Evolutionary conservation across 2,888 invertebrate genomes (phyloP), one percentile per base, ranked within the genome.

Genomic region (Tiliacea aurago): DNA sequence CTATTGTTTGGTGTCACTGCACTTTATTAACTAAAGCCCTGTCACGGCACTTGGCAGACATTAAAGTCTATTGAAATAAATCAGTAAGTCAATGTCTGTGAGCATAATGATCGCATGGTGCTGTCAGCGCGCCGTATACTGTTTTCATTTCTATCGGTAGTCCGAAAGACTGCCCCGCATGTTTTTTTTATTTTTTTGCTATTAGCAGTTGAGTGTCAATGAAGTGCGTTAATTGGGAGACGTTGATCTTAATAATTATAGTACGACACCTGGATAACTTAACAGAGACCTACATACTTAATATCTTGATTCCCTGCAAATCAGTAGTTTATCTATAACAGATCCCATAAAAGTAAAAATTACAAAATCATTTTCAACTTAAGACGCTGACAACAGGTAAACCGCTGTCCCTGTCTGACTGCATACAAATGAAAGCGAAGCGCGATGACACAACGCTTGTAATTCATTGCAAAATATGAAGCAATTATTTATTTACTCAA

Each of bases 41-140:
- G 79, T 69, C 81, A 84, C 70, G 78, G 81, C 74, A 73, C 73
- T 86, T 70, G 69, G 65, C 68, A 47, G 63, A 76, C 73, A 78
- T 83, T 80, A 78, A 73, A 81, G 45, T 81, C 81, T 78, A 91
- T 91, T 85, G 86, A 90, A 90, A 90, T 91, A 90, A 92, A 91
- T 93, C 94, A 92, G 91, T 91, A 92, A 93, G 92, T 93, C 92
- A 93, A 91, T 90, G 90, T 93, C 91, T 90, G 88, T 87, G 79
- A 86, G 85, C 80, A 87, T 89, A 90, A 95, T 94, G 93, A 93
- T 93, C 90, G 90, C 89, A 89, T 89, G 85, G 90, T 87, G 89
- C 94, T 95, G 95, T 95, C 95, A 95, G 91, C 95, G 91, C 92
- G 88, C 93, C 95, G n/a, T n/a, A n/a, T n/a, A n/a, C n/a, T n/a